Conservation (phyloP, 23 tunicate species). For the Clavelina lepadiformis region DNA sequence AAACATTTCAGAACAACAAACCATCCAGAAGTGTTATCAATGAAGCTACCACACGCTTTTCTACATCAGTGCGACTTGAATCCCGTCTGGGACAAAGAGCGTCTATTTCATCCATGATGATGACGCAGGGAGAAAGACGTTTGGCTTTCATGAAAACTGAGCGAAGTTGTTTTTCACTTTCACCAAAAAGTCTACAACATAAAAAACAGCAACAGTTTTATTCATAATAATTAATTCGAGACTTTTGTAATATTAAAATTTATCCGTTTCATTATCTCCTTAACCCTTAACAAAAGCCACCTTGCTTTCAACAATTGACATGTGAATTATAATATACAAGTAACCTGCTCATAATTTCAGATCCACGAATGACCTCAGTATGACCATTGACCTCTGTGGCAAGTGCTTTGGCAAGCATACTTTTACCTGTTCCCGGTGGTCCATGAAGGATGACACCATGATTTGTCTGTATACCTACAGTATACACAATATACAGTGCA, state of each 20-base stretch:
- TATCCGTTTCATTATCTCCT: background rate
- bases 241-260: background rate
- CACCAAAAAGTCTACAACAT: conserved; percentile 33
- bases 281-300: too few relatives aligned
- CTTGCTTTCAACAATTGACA: too few relatives aligned
- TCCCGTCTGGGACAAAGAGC: conserved; percentile 66
- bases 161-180: conserved; percentile 51
- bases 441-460: conserved; percentile 72
- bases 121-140: conserved; percentile 35
- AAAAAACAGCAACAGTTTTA: background rate
- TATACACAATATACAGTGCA: background rate
- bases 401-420: conserved; percentile 57
- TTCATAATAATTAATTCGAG: too few relatives aligned
- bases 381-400: conserved; percentile 35
- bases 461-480: conserved; percentile 41
- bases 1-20: conserved; percentile 3
- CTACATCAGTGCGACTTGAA: conserved; percentile 43
- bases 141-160: conserved; percentile 46
- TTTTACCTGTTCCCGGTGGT: conserved; percentile 89
- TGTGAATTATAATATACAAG: background rate
- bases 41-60: conserved; percentile 59
- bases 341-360: conserved; percentile 60
- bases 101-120: conserved; percentile 69
- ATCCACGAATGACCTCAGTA: conserved; percentile 16
- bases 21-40: conserved; percentile 53